These are phyloP conservation scores for Corythornis cristatus DNA, from an alignment of 2,113 vertebrate species.

Conservation along the genomic window DNA sequence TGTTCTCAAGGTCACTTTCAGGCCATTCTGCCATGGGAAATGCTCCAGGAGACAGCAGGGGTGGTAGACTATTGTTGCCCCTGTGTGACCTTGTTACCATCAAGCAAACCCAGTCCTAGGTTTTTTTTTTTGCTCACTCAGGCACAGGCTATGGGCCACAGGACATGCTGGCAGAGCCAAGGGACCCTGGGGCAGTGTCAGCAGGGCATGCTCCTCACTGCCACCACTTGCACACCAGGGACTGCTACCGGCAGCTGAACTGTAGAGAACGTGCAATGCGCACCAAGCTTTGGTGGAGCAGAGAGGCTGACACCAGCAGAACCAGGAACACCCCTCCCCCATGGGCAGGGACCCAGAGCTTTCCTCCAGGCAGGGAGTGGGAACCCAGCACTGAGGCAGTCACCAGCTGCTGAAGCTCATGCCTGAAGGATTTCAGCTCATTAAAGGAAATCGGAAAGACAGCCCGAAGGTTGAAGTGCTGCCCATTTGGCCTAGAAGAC, in stretches of 20 bases:
- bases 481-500: conserved; percentile 35
- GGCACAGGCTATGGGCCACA: background rate
- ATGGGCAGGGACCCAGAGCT: background rate
- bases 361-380: background rate
- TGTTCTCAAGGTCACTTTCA: background rate
- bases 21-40: background rate
- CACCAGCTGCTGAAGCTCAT: background rate
- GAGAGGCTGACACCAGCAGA: background rate
- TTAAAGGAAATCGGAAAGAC: conserved; percentile 31
- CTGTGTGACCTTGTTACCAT: background rate
- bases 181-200: fast-evolving
- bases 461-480: background rate
- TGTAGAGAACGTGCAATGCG: fast-evolving
- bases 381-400: background rate
- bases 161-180: fast-evolving
- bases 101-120: background rate
- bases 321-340: background rate
- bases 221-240: background rate
- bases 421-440: conserved; percentile 11
- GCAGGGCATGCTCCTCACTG: background rate
- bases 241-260: background rate
- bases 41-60: background rate
- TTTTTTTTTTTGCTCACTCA: background rate
- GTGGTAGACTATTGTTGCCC: fast-evolving
- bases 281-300: background rate